A percentile compares a stretch with the other conserved stretches of the same genome.
Conservation (phyloP, 1,140 invertebrate genomes). For the Pararge aegeria region DNA sequence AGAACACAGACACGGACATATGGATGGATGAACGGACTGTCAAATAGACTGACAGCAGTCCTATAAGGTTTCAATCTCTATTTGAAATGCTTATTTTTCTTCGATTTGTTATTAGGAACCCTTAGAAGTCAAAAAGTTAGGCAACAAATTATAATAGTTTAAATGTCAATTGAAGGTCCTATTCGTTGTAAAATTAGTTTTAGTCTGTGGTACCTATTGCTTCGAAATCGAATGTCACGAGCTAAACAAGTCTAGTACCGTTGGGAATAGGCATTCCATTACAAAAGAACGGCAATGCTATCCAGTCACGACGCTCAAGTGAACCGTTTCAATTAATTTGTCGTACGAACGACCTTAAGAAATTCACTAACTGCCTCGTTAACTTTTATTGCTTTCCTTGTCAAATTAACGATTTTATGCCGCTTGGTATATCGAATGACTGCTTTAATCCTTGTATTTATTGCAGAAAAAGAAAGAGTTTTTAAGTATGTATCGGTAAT, state of each 20-base stretch:
- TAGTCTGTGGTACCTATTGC: not conserved
- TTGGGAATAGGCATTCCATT: constrained; percentile 21
- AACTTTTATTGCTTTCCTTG: constrained; percentile 6
- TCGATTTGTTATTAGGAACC: too few relatives aligned
- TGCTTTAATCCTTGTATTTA: too few relatives aligned
- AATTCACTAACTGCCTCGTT: constrained; percentile 17
- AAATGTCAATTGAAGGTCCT: not conserved
- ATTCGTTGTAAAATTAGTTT: not conserved
- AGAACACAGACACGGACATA: too few relatives aligned
- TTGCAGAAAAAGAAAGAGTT: too few relatives aligned
- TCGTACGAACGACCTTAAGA: constrained; percentile 27
- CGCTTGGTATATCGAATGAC: not conserved
- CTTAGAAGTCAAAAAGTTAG: too few relatives aligned
- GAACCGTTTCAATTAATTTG: constrained; percentile 21
- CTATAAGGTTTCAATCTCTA: too few relatives aligned
- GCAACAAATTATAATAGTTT: too few relatives aligned
- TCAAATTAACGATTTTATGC: constrained; percentile 4
- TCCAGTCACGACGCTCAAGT: constrained; percentile 26
- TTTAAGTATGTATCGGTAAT: too few relatives aligned
- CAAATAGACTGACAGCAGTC: too few relatives aligned
- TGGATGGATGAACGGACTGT: too few relatives aligned
- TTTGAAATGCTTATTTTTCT: too few relatives aligned
- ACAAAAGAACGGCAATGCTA: constrained; percentile 27
- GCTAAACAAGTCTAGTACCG: constrained; percentile 20
- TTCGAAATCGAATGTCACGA: constrained; percentile 28